Evolutionary conservation across 2,113 vertebrate genomes (phyloP).

Genomic region (Saguinus imperator): DNA sequence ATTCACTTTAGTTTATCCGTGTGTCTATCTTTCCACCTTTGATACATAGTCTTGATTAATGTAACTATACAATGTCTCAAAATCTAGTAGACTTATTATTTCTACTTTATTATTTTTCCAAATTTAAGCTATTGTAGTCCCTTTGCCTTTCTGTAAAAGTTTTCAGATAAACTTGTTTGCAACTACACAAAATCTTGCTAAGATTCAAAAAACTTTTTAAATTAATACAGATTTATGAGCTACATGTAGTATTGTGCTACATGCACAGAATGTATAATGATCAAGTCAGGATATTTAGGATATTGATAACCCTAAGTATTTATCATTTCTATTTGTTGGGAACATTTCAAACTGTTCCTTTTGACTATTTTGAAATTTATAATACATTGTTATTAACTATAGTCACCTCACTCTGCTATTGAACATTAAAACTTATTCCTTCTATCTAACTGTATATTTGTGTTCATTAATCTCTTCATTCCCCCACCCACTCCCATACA

Average conservation of each 20-base stretch:
- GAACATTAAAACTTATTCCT: background rate
- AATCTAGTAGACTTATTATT: background rate
- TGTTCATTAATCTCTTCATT: background rate
- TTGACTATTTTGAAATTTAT: background rate
- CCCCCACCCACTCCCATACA: background rate
- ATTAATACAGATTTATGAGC: background rate
- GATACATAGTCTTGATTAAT: background rate
- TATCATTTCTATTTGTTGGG: too few species aligned
- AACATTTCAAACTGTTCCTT: background rate
- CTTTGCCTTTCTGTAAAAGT: too few species aligned
- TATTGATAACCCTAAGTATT: too few species aligned
- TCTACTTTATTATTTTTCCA: background rate
- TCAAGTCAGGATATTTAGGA: too few species aligned
- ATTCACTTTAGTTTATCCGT: too few species aligned
- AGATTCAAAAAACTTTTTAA: background rate
- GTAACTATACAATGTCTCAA: background rate
- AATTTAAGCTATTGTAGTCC: too few species aligned
- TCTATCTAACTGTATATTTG: background rate
- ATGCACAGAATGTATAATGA: too few species aligned
- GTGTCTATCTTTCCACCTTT: background rate
- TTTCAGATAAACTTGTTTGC: too few species aligned
- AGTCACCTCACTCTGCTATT: background rate
- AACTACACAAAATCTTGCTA: background rate
- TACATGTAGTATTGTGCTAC: background rate
- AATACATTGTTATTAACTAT: background rate